These are phyloP conservation scores for Polydrusus pterygomalis DNA, from an alignment of 2,888 invertebrate genomes.

Conservation along the genomic window DNA sequence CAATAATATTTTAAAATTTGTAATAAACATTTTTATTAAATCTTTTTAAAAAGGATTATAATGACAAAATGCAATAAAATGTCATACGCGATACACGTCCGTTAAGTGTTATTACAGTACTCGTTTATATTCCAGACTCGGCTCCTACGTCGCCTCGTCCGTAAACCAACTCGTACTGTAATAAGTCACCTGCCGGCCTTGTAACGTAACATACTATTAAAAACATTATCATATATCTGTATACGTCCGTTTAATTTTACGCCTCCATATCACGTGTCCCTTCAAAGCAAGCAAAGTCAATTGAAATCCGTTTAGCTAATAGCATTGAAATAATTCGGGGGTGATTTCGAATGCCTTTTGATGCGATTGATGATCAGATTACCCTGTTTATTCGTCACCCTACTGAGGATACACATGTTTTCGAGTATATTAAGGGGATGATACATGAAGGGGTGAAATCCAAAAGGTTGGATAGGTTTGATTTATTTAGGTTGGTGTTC, in stretches of 20 bases:
- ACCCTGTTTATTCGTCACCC: slow-evolving; percentile 40
- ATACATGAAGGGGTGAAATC: slow-evolving; percentile 9
- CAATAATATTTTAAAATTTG: no score
- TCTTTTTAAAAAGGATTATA: no score
- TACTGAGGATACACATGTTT: slow-evolving; percentile 37
- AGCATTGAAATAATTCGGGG: slow-evolving; percentile 51
- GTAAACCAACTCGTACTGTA: no score
- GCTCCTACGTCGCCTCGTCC: no score
- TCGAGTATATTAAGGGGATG: slow-evolving; percentile 11
- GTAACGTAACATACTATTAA: no score
- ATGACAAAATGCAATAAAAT: no score
- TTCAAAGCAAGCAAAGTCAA: slow-evolving; percentile 50
- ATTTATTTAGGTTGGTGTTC: neutral
- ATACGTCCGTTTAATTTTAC: slow-evolving; percentile 2
- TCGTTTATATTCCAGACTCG: no score
- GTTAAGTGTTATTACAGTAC: no score
- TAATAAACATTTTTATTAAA: no score
- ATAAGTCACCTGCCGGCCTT: no score
- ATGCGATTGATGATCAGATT: slow-evolving; percentile 45
- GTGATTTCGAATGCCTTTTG: slow-evolving; percentile 48
- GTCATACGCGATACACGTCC: no score
- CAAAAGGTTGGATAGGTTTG: neutral
- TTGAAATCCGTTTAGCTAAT: slow-evolving; percentile 60
- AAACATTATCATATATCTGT: neutral
- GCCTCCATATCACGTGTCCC: neutral